Evolutionary conservation across 2,113 vertebrate species (phyloP).

Genomic region (Pedetes capensis): DNA sequence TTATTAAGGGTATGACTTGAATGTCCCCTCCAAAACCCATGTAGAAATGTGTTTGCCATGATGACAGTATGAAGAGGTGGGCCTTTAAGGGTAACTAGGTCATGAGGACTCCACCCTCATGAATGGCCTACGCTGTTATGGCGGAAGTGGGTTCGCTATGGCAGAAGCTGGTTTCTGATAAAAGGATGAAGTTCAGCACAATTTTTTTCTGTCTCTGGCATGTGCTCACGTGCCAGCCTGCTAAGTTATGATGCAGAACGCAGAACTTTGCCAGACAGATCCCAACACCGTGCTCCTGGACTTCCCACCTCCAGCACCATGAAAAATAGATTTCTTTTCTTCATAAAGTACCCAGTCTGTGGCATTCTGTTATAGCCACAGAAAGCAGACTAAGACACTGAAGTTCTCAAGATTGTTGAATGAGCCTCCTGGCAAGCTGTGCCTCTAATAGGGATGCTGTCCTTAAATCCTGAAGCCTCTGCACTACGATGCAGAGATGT

Average conservation of each 20-base stretch:
- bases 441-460: neutral
- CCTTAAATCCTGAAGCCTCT: neutral
- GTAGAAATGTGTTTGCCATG: no score
- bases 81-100: no score
- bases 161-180: neutral
- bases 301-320: neutral
- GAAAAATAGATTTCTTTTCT: neutral
- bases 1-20: no score
- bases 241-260: neutral
- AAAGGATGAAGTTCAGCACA: neutral
- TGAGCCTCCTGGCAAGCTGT: neutral
- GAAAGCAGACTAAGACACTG: neutral
- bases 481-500: neutral
- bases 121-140: neutral
- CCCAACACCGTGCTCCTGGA: neutral
- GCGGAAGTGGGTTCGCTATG: neutral
- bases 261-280: neutral
- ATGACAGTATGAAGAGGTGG: no score
- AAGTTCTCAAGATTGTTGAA: neutral
- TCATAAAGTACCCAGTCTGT: neutral
- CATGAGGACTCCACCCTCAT: no score
- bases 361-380: neutral
- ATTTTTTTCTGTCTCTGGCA: neutral
- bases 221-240: neutral
- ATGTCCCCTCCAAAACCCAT: no score